These are phyloP conservation scores for Drosophila subobscura DNA, from an alignment of 1,140 invertebrate species.

Conservation along the genomic window DNA sequence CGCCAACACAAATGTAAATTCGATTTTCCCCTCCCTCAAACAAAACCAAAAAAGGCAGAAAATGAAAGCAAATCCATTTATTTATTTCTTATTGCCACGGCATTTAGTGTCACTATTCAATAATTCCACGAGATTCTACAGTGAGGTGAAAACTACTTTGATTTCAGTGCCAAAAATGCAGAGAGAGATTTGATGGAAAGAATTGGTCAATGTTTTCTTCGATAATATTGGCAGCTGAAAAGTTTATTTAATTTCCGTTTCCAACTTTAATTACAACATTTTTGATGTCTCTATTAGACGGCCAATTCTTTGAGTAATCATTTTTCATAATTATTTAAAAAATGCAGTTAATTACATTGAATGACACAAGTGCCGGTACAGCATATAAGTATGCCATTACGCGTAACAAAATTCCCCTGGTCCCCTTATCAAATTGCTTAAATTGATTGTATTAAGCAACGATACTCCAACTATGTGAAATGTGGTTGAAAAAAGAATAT, in stretches of 20 bases:
- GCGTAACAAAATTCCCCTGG: conserved; percentile 9
- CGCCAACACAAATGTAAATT: conserved; percentile 36
- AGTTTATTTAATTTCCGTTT: not conserved
- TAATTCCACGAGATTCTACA: too few species aligned
- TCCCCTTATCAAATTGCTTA: conserved; percentile 20
- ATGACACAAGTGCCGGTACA: conserved; percentile 6
- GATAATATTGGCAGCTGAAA: not conserved
- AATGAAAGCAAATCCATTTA: not conserved
- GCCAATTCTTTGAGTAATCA: not conserved
- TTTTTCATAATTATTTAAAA: conserved; percentile 9
- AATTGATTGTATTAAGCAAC: conserved; percentile 59
- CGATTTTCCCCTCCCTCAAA: conserved; percentile 22
- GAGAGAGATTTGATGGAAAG: too few species aligned
- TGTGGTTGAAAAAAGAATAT: conserved; percentile 12
- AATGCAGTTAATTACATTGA: conserved; percentile 31
- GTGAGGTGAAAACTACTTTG: too few species aligned
- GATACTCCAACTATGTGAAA: not conserved
- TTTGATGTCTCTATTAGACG: not conserved
- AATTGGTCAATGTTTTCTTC: too few species aligned
- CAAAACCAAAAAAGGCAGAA: not conserved
- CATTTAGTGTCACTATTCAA: conserved; percentile 14
- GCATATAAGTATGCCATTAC: conserved; percentile 11
- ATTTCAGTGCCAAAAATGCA: too few species aligned
- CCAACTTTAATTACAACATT: conserved; percentile 1
- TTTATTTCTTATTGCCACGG: conserved; percentile 27